Base-by-base conservation (phyloP, 2,888 invertebrate species). In the Gibbula magus region DNA sequence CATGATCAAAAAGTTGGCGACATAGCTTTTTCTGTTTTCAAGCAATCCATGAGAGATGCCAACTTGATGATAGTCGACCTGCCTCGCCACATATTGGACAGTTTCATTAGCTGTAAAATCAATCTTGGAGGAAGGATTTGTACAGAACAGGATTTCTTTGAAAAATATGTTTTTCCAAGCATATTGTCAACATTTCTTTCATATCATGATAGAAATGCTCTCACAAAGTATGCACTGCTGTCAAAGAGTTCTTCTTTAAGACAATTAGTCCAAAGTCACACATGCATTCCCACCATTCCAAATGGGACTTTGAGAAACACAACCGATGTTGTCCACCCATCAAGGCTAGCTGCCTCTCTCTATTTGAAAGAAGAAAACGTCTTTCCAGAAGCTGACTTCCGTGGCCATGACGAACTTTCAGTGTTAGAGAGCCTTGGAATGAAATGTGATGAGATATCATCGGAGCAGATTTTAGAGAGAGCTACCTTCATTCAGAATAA, bases 221-320 rank as follows among this genome's bases (percentile, higher is more conserved):
- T 89, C 8, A 70, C 89, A 4, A 53, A 85, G 29, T 79, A 83
- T 66, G 86, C 87, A 8, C 76, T 89, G 45, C 35, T 78, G 13
- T n/a, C n/a, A n/a, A n/a, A n/a, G n/a, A 52, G 53, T n/a, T 3
- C 61, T n/a, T n/a, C 56, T 13, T 22, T 88, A 29, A 75, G 79
- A 53, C 18, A 32, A 8, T 25, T 85, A 20, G 29, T 88, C 2
- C 25, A 4, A 22, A 35, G 29, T 5, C 35, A 51, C 51, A 39
- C 45, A 16, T 89, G 87, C 75, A 85, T 89, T 45, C 88, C 88
- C 1, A 83, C 82, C 2, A 81, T 83, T 16, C 85, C 87, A 39
- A 67, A 78, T 18, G 87, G 87, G 0, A 70, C 61, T n/a, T 79
- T 88, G 18, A 80, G 74, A 22, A 66, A 70, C 56, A 84, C 87